These are phyloP conservation scores for Acromyrmex echinatior DNA, from an alignment of 1,140 invertebrate species.

Conservation along the genomic window DNA sequence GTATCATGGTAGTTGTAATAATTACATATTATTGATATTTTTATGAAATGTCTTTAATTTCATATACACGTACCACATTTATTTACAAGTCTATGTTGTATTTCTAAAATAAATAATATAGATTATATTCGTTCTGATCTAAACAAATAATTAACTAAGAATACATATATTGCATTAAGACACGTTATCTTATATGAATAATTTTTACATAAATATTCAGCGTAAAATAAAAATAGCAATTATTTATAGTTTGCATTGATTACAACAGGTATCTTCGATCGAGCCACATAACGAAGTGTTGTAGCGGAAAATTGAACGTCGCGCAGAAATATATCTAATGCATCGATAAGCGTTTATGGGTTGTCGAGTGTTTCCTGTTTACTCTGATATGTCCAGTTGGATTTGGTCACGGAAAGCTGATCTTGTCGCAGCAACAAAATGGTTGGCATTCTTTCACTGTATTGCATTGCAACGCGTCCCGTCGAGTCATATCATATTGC, in stretches of 20 bases:
- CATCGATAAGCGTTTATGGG: constrained; percentile 51
- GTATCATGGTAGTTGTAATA: background rate
- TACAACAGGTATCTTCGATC: constrained; percentile 9
- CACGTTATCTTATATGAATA: background rate
- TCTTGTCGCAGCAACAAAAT: constrained; percentile 29
- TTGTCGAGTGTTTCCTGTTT: constrained; percentile 50
- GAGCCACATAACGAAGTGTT: background rate
- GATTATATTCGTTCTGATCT: background rate
- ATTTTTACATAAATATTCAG: background rate
- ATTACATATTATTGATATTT: background rate
- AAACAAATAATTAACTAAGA: background rate
- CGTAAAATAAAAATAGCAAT: constrained; percentile 18
- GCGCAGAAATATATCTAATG: constrained; percentile 9
- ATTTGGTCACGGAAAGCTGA: constrained; percentile 52
- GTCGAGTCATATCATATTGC: background rate
- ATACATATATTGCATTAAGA: background rate
- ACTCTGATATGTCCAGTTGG: background rate
- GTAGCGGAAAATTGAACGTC: constrained; percentile 32
- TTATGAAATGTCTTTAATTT: background rate
- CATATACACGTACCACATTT: background rate
- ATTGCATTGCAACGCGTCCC: background rate
- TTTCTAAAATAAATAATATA: constrained; percentile 2
- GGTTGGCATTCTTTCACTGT: constrained; percentile 33
- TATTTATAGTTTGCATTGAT: constrained; percentile 1
- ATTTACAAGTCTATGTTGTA: background rate